Conservation (phyloP, 2,888 invertebrate genomes). For the Drosophila neonasuta region DNA sequence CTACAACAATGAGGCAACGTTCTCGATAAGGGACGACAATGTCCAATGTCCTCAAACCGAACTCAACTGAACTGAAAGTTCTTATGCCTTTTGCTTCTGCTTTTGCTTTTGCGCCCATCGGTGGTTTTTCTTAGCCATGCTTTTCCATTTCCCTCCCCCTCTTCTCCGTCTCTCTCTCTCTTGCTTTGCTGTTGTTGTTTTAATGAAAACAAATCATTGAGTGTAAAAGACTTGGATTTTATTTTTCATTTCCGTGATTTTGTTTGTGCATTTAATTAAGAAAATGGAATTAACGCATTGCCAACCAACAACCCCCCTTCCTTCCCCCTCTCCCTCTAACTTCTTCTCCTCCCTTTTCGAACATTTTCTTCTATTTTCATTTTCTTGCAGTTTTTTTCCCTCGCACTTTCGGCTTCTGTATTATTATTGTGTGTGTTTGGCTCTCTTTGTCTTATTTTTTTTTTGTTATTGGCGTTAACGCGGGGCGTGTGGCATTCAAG, state of each 20-base stretch:
- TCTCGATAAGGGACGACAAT: conserved; percentile 61
- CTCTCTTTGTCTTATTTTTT: conserved; percentile 8
- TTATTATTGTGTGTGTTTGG: conserved; percentile 16
- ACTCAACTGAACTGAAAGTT: conserved; percentile 15
- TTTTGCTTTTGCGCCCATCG: conserved; percentile 49
- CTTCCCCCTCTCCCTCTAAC: not conserved
- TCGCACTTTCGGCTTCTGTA: conserved; percentile 45
- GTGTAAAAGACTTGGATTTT: conserved; percentile 80
- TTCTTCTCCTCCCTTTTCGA: not conserved
- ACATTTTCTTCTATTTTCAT: conserved; percentile 28
- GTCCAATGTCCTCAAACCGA: conserved; percentile 33
- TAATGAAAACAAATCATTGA: conserved; percentile 81
- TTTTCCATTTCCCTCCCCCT: not conserved
- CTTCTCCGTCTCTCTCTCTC: conserved; percentile 8
- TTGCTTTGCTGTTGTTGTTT: conserved; percentile 70
- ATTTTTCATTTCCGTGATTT: conserved; percentile 80
- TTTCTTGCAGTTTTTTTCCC: conserved; percentile 10
- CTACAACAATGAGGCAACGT: conserved; percentile 11
- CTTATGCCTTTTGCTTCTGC: conserved; percentile 42
- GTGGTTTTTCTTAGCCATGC: conserved; percentile 44
- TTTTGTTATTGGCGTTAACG: conserved; percentile 46
- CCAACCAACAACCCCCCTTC: conserved; percentile 3
- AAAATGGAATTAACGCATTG: conserved; percentile 80
- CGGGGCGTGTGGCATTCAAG: conserved; percentile 58
- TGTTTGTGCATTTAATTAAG: conserved; percentile 81